phyloP scores from a whole-genome alignment of 2,797 vertebrate genomes.

The Carcharodon carcharias region DNA sequence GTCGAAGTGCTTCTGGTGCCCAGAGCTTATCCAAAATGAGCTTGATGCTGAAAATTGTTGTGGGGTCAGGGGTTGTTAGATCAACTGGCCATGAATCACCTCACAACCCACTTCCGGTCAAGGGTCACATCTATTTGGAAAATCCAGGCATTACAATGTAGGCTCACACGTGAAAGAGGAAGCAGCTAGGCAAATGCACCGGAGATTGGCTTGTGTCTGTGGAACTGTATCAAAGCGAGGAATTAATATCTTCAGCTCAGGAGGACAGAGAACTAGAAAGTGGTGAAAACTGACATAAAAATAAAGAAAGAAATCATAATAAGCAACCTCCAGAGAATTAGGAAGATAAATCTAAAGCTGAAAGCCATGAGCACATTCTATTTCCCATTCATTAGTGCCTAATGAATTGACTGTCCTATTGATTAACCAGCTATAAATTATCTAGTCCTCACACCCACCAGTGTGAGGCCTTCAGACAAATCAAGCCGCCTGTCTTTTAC shows the following conservation, averaged over 20 bases:
- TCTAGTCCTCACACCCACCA: not conserved
- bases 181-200: not conserved
- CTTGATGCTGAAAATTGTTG: not conserved
- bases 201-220: not conserved
- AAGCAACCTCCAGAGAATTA: not conserved
- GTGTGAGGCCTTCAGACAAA: not conserved
- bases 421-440: conserved; percentile 17
- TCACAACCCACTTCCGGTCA: not conserved
- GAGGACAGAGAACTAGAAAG: not conserved
- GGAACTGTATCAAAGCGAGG: not conserved
- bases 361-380: not conserved
- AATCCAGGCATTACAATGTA: not conserved
- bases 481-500: not conserved
- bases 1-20: not conserved
- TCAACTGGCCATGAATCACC: not conserved
- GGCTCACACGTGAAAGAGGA: not conserved
- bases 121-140: not conserved
- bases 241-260: not conserved
- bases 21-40: not conserved
- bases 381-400: not conserved
- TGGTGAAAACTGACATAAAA: not conserved
- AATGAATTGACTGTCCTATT: not conserved
- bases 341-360: not conserved
- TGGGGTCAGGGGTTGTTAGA: not conserved
- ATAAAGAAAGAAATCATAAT: not conserved